These are phyloP conservation scores for Drosophila cracens DNA, from an alignment of 2,888 invertebrate species.

Conservation along the genomic window DNA sequence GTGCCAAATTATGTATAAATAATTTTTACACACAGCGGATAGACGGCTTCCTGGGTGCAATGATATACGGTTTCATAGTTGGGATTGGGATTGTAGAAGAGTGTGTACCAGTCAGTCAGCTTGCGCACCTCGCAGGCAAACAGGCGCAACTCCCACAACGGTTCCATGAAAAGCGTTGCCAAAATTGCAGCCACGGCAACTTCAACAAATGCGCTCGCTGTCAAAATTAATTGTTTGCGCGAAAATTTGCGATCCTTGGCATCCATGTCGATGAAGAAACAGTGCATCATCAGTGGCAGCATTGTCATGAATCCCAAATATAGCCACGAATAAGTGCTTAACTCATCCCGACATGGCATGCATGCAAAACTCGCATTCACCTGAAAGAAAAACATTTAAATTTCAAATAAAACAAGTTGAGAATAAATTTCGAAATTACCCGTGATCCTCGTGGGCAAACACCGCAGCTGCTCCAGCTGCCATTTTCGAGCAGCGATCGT, in stretches of 20 bases:
- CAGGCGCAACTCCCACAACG: constrained; percentile 91
- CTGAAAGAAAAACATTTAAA: constrained; percentile 32
- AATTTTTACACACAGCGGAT: constrained; percentile 92
- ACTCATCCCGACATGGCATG: constrained; percentile 90
- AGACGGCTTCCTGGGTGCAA: constrained; percentile 99
- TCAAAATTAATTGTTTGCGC: constrained; percentile 90
- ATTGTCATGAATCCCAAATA: constrained; percentile 97
- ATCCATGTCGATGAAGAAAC: constrained; percentile 95
- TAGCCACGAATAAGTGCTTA: constrained; percentile 95
- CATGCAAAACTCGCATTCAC: constrained; percentile 89
- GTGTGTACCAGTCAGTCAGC: constrained; percentile 98
- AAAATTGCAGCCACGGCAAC: constrained; percentile 90
- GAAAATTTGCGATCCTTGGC: constrained; percentile 91
- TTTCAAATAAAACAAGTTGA: constrained; percentile 43
- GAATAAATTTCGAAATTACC: constrained; percentile 85
- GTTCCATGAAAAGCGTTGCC: constrained; percentile 92
- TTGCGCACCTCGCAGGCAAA: constrained; percentile 92
- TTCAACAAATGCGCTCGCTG: constrained; percentile 93
- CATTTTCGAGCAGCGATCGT: constrained; percentile 88
- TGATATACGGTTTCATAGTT: constrained; percentile 90
- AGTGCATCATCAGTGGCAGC: constrained; percentile 94
- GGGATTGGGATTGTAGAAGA: constrained; percentile 96
- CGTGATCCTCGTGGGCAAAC: constrained; percentile 94
- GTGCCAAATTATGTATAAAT: background rate
- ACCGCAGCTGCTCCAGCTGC: constrained; percentile 92